phyloP scores from a whole-genome alignment of 2,797 vertebrate genomes.

The Acipenser oxyrinchus region DNA sequence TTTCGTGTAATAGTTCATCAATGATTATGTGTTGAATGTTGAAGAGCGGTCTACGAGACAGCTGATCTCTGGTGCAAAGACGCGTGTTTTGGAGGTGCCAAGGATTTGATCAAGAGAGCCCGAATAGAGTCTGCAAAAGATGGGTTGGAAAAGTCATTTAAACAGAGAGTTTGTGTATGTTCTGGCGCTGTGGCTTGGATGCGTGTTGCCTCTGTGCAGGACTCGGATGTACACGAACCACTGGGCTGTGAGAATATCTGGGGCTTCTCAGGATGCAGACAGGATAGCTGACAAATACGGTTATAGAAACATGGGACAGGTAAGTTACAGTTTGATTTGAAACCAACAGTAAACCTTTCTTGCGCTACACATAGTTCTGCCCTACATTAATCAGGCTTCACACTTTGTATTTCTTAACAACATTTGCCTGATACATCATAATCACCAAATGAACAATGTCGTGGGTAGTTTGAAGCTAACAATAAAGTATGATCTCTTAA shows the following conservation, averaged over 20 bases:
- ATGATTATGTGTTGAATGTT: conserved; percentile 33
- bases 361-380: no score
- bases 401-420: no score
- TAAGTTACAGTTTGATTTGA: conserved; percentile 47
- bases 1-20: background rate
- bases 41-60: conserved; percentile 59
- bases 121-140: conserved; percentile 55
- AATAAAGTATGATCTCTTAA: no score
- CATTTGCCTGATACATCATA: no score
- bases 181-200: conserved; percentile 73
- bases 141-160: conserved; percentile 70
- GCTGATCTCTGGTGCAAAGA: conserved; percentile 43
- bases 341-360: no score
- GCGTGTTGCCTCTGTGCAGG: conserved; percentile 72
- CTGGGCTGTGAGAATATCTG: conserved; percentile 91
- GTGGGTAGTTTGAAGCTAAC: no score
- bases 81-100: conserved; percentile 54
- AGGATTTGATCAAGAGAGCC: conserved; percentile 35
- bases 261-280: conserved; percentile 77
- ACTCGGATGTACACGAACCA: conserved; percentile 96
- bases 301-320: conserved; percentile 96
- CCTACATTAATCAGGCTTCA: no score
- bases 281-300: conserved; percentile 91
- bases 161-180: conserved; percentile 64
- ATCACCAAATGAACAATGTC: no score